Evolutionary conservation across 2,888 invertebrate genomes (phyloP), one percentile per base, ranked within the genome.

Genomic region (Lumbricus terrestris): DNA sequence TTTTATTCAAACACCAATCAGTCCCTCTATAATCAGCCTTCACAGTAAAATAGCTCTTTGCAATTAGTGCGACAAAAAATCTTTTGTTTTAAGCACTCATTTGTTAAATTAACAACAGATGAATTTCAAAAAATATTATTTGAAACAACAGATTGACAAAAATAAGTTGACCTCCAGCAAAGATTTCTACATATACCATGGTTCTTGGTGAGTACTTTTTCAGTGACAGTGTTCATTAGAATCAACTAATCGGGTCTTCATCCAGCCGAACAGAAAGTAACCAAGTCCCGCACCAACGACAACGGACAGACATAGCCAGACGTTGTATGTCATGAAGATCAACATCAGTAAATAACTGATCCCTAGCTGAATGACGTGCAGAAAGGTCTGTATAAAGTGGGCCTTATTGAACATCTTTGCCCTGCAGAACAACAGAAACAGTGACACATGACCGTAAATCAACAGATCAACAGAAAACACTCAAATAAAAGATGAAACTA

Each of bases 271-370:
- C 83, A 98, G 96, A 95, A 98, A 98, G 95, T 98, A 98, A 40
- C 98, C 98, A 37, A 97, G 96, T 6, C 97, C 97, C 3, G 98
- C 97, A 88, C 98, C 98, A 23, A 97, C 94, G 0, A 98, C 97
- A 0, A 98, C 97, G 0, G 98, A 97, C 90, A 97, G 95, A 94
- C 98, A 98, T 91, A 98, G 96, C 97, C 98, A 98, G n/a, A 97
- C 96, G 94, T 98, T 98, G 96, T 97, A 98, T 0, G 98, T 98
- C 98, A 98, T 98, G 95, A 98, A 98, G 93, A 98, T 97, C 95
- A 98, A 95, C 98, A 98, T 98, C 90, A 98, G 96, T 95, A 98
- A 97, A 95, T 98, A 98, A 92, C 98, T 97, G 91, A 98, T 96
- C 91, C 97, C 96, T 94, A 98, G 97, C 95, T 98, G 98, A 35